Base-by-base conservation (phyloP, 2,113 vertebrate genomes). In the Felis chaus region DNA sequence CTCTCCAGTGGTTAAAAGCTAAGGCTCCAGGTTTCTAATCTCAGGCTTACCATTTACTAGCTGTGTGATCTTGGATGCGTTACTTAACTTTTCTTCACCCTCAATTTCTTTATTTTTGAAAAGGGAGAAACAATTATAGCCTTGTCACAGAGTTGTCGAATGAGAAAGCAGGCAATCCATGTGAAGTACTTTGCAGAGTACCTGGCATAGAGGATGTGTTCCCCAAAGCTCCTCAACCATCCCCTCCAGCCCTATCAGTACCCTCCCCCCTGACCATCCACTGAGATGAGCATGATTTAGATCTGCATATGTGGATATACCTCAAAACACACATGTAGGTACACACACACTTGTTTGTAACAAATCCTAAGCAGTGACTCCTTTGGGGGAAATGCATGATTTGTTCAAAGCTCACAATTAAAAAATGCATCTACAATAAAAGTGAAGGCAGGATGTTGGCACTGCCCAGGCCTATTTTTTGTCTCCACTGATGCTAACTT, bases 341-440 rank as follows among this genome's bases (percentile, higher is more conserved):
- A 45, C 25, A 8, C n/a, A 81, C 68, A 27, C n/a, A 45, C 6
- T 12, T 10, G 25, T 33, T 76, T 68, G 23, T 31, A 25, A 66
- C 3, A 27, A 73, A 95, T 63, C 86, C 14, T 13, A 82, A 76
- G 3, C 57, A 94, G 53, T 16, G 79, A 68, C 53, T 79, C 68
- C 89, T 89, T 96, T 91, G 48, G 88, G 90, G 57, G 91, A 98
- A 98, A 91, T 3, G 57, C 87, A 73, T 0, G 36, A 85, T 71
- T 94, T 90, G 81, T 86, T 96, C 12, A 66, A 97, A 95, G 97
- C 27, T 81, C 57, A 94, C 83, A 98, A 95, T 41, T 92, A 66
- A 97, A 87, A 69, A 97, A 91, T 95, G 91, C 61, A 92, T 53
- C 92, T 97, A 85, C n/a, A 92, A 68, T 41, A 92, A 94, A 5